Conservation (phyloP, 2,797 vertebrate genomes). For the Pyrocephalus nanus region DNA sequence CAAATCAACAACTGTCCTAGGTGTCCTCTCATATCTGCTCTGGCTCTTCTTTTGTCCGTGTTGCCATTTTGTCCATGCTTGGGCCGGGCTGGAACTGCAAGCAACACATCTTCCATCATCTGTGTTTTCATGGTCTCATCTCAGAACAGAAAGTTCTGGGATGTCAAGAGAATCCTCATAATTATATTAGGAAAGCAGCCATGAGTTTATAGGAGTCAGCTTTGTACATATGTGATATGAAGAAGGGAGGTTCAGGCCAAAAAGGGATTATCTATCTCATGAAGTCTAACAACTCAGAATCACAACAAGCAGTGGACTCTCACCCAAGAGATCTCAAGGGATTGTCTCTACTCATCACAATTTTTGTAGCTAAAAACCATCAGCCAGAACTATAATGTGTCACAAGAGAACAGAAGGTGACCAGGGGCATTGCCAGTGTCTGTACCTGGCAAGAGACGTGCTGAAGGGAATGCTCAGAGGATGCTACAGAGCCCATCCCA, state of each 20-base stretch:
- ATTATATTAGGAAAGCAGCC: neutral
- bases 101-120: fast-evolving
- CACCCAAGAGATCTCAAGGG: neutral
- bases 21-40: neutral
- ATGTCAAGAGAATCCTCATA: neutral
- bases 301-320: neutral
- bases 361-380: neutral
- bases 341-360: neutral
- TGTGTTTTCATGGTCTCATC: neutral
- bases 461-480: neutral
- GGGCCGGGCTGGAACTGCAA: neutral
- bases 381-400: neutral
- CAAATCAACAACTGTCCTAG: neutral
- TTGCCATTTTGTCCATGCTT: neutral
- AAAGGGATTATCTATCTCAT: neutral
- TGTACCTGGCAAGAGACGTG: neutral
- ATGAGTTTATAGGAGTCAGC: neutral
- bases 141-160: neutral
- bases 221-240: neutral
- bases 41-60: neutral
- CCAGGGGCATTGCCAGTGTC: neutral
- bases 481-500: neutral
- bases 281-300: neutral
- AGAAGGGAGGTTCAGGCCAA: neutral
- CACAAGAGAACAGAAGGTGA: neutral